Conservation (phyloP, 1,140 invertebrate genomes). For the Cylas formicarius region DNA sequence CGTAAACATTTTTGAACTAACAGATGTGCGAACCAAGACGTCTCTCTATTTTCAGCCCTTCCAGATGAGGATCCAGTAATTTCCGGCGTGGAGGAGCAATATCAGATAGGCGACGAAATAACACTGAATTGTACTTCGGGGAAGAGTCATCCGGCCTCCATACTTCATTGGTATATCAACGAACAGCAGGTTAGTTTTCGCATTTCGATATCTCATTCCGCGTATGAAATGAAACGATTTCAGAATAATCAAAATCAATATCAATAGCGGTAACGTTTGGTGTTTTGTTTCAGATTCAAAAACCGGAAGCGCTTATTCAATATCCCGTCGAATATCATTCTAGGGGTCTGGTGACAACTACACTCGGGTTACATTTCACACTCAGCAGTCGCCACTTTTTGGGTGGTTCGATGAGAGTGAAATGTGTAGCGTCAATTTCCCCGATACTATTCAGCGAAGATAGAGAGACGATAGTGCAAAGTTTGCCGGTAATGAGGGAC, state of each 20-base stretch:
- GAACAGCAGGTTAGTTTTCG: conserved; percentile 56
- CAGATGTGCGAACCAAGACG: too few species aligned
- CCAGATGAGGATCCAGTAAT: conserved; percentile 71
- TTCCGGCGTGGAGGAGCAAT: conserved; percentile 67
- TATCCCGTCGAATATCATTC: conserved; percentile 47
- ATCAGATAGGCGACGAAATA: conserved; percentile 71
- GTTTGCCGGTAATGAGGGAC: conserved; percentile 46
- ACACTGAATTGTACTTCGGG: conserved; percentile 78
- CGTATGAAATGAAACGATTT: conserved; percentile 1
- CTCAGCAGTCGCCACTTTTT: conserved; percentile 46
- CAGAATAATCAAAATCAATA: background rate
- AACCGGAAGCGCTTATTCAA: conserved; percentile 43
- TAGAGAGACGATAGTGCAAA: conserved; percentile 48
- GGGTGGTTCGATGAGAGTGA: conserved; percentile 50
- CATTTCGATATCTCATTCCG: background rate
- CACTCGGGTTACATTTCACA: conserved; percentile 47
- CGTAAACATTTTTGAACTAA: too few species aligned
- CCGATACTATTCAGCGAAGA: conserved; percentile 52
- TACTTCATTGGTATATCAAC: conserved; percentile 75
- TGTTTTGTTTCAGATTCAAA: conserved; percentile 39
- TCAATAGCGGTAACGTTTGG: background rate
- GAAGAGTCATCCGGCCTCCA: conserved; percentile 68
- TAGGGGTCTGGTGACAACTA: conserved; percentile 50
- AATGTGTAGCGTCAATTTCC: conserved; percentile 53
- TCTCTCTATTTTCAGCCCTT: conserved; percentile 51